Evolutionary conservation across 2,113 vertebrate genomes (phyloP).

Genomic region (Chamaetylas fuelleborni): DNA sequence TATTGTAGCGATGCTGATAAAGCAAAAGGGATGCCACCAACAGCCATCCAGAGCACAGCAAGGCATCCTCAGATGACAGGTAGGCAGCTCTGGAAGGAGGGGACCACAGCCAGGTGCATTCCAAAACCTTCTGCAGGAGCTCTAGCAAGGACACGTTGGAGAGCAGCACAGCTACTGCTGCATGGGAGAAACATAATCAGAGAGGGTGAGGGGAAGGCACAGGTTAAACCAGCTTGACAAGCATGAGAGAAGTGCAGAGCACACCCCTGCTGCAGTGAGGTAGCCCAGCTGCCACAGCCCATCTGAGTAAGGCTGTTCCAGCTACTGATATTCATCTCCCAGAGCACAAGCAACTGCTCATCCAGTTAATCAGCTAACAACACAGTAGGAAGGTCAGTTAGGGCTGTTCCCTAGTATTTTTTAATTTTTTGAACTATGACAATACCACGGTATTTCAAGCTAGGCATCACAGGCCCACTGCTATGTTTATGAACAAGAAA

Average conservation of each 20-base stretch:
- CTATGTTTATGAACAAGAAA: constrained; percentile 1
- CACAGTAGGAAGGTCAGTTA: background rate
- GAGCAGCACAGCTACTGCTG: constrained; percentile 87
- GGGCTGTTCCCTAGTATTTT: background rate
- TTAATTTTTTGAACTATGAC: background rate
- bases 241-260: background rate
- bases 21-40: constrained; percentile 81
- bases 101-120: constrained; percentile 67
- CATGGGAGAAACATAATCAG: background rate
- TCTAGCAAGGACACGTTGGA: constrained; percentile 83
- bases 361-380: constrained; percentile 6
- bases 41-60: constrained; percentile 85
- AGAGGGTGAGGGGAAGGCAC: background rate
- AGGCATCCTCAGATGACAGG: constrained; percentile 20
- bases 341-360: background rate
- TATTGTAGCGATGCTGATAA: constrained; percentile 78
- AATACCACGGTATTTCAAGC: background rate
- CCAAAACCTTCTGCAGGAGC: constrained; percentile 82
- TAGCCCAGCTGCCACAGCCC: background rate
- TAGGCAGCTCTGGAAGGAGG: background rate
- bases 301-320: background rate
- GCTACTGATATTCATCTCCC: background rate
- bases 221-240: constrained; percentile 3
- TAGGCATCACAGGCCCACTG: background rate
- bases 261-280: background rate